Evolutionary conservation across 2,797 vertebrate species (phyloP).

Genomic region (Numenius phaeopus): DNA sequence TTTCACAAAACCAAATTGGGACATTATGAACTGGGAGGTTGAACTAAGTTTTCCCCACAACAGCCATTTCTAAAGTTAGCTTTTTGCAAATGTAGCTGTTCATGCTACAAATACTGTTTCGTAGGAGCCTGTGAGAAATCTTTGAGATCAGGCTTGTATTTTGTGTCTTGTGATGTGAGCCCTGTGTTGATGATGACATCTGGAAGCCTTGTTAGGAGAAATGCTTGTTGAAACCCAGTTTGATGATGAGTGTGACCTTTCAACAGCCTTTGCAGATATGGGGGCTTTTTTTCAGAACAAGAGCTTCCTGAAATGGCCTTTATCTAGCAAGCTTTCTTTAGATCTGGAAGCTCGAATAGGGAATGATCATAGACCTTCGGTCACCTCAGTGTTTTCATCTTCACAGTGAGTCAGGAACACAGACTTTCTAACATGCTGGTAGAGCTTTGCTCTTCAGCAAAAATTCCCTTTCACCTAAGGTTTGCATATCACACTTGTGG

Average conservation of each 20-base stretch:
- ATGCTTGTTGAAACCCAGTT: neutral
- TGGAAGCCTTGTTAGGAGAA: neutral
- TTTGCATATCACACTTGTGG: neutral
- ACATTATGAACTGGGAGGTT: neutral
- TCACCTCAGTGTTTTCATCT: neutral
- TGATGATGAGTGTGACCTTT: neutral
- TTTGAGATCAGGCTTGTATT: neutral
- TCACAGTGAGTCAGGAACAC: neutral
- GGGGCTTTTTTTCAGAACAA: neutral
- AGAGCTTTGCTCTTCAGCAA: neutral
- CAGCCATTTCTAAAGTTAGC: neutral
- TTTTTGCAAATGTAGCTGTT: neutral
- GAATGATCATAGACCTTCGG: neutral
- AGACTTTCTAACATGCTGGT: neutral
- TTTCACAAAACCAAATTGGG: neutral
- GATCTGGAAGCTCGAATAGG: neutral
- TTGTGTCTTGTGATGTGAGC: neutral
- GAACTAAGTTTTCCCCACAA: neutral
- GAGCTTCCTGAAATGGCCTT: neutral
- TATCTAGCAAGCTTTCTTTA: neutral
- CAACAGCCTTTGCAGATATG: neutral
- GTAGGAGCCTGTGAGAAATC: neutral
- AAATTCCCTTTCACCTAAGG: neutral
- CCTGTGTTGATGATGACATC: neutral
- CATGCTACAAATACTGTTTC: neutral